These are phyloP conservation scores for Patella caerulea DNA, from an alignment of 2,888 invertebrate species.

Conservation along the genomic window DNA sequence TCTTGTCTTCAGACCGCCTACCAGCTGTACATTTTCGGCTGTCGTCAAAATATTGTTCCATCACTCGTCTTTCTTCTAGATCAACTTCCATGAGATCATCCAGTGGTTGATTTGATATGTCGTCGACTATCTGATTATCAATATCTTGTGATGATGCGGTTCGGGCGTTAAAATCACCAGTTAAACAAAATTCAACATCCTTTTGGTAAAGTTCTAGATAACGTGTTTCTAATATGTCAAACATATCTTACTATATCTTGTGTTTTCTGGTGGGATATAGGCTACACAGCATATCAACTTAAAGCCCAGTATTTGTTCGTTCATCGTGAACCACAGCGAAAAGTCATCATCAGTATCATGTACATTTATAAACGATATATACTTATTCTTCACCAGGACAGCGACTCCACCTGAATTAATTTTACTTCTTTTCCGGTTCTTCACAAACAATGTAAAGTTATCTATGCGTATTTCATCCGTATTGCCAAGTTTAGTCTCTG, in stretches of 20 bases:
- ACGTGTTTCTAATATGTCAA: neutral
- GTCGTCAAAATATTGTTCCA: too few relatives aligned
- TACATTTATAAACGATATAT: neutral
- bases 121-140: too few relatives aligned
- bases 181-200: neutral
- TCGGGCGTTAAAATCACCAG: neutral
- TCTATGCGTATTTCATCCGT: neutral
- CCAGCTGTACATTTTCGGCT: too few relatives aligned
- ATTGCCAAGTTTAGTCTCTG: neutral
- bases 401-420: neutral
- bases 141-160: neutral
- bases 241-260: neutral
- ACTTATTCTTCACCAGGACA: neutral
- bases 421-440: neutral
- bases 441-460: neutral
- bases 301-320: neutral
- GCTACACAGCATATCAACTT: neutral
- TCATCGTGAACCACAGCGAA: neutral
- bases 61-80: too few relatives aligned
- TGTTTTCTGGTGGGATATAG: neutral
- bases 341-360: conserved; percentile 3
- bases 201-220: neutral
- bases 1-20: neutral
- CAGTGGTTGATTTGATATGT: too few relatives aligned
- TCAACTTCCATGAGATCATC: too few relatives aligned